Base-by-base conservation (phyloP, 2,113 vertebrate species). In the Oxyruncus cristatus region DNA sequence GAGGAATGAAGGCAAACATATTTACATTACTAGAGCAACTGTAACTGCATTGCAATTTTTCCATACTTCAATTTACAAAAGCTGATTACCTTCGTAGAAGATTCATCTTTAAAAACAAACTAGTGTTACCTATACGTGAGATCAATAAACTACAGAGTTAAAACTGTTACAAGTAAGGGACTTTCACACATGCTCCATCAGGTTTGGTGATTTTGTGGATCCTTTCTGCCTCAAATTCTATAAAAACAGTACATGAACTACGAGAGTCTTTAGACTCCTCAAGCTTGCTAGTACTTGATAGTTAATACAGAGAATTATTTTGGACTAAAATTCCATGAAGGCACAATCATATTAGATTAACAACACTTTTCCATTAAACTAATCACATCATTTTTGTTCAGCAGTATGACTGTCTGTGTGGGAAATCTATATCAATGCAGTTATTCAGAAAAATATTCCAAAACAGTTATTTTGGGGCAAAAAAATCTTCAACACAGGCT, bases 101-200 rank as follows among this genome's bases (percentile, higher is more conserved):
- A 28, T 27, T 50, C 13, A 39, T 15, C 76, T 63, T 39, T 24
- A 35, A 52, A 92, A 91, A 15, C 3, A 70, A 50, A 53, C 5
- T 8, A 11, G 8, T 3, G 2, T 59, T 59, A 72, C 30, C 10
- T 55, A 39, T 14, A 55, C 0, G 0, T 2, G 5, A 84, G 35
- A 65, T 5, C 32, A 83, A 9, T 27, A 56, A 80, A 47, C 22
- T 35, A 35, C 16, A 73, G 50, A 4, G 19, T 6, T 39, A 84
- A 49, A 12, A 9, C 10, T 49, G n/a, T 18, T 13, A 24, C 8
- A 14, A 28, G 44, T 74, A 37, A 62, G 12, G 14, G 10, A 74
- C 18, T 63, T 56, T 11, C 8, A 61, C 22, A 61, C 1, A 8
- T 21, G 18, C 5, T 47, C 32, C n/a, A 42, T 28, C 28, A 67